phyloP scores from a whole-genome alignment of 2,797 vertebrate genomes.

The Gymnoscopelus braueri region DNA sequence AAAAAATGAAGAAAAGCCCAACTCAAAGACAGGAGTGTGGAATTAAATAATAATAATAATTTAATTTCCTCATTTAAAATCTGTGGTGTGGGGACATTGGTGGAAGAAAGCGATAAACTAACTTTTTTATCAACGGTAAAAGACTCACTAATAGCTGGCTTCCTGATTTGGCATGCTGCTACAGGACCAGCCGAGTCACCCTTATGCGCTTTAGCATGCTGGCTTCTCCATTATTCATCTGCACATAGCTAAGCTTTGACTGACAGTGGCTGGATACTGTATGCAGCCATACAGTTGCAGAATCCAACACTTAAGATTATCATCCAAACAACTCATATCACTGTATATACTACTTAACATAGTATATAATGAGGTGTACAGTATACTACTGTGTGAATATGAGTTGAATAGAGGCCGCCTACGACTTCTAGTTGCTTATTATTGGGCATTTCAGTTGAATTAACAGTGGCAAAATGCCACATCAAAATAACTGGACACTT shows the following conservation, averaged over 20 bases:
- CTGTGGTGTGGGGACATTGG: constrained; percentile 28
- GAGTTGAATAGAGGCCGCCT: constrained; percentile 59
- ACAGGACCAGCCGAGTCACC: constrained; percentile 70
- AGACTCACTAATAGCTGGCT: constrained; percentile 50
- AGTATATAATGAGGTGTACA: constrained; percentile 52
- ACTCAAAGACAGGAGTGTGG: constrained; percentile 4
- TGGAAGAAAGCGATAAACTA: constrained; percentile 33
- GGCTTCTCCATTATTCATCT: constrained; percentile 79
- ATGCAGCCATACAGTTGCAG: constrained; percentile 73
- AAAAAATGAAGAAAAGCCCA: constrained; percentile 1
- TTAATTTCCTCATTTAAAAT: neutral
- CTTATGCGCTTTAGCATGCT: constrained; percentile 72
- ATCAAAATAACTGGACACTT: constrained; percentile 3
- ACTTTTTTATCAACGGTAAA: constrained; percentile 28
- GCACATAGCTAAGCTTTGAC: constrained; percentile 59
- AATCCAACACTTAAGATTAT: constrained; percentile 63
- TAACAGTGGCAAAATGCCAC: constrained; percentile 12
- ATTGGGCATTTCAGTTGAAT: constrained; percentile 58
- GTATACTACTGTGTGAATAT: constrained; percentile 58
- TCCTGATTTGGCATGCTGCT: constrained; percentile 72
- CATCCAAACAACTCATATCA: constrained; percentile 73
- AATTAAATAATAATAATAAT: neutral
- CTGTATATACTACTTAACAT: constrained; percentile 60
- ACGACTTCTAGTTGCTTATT: constrained; percentile 61
- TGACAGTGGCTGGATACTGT: constrained; percentile 74